Evolutionary conservation across 2,797 vertebrate species (phyloP), one percentile per base, ranked within the genome.

Genomic region (Nasua narica): DNA sequence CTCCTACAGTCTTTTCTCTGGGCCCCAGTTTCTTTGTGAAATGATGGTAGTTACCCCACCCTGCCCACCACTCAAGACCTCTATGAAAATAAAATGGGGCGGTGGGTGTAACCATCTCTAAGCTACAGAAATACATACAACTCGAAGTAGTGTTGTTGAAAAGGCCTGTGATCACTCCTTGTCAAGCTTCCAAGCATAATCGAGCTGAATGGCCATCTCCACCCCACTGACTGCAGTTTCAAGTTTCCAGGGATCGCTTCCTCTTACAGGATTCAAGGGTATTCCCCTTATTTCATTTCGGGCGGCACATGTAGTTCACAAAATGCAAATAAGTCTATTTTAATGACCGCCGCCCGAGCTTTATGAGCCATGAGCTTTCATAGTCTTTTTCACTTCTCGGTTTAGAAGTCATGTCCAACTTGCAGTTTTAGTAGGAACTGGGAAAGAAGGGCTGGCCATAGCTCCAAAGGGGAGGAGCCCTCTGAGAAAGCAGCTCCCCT

Each of bases 301-400:
- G 72, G 48, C 11, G 54, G 48, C 70, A 62, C 11, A 0, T 32
- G 3, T 32, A 58, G 23, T 70, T 96, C 40, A 85, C 82, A 92
- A 67, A 87, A 82, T 79, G 69, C 52, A 97, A 82, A 79, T 32
- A 82, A 65, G 82, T 54, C 43, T 96, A 25, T 89, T 92, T 97
- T 87, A 54, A 84, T 72, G 46, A 60, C 10, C 27, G 43, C 32
- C 46, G 2, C 35, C 54, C 19, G 88, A 69, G 10, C 23, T 95
- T 83, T 58, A 69, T 60, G 23, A 52, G 14, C 86, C 40, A 16
- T 43, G 70, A 58, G 56, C 91, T 94, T 90, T 72, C 54, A 11
- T 25, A 60, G 46, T 32, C 19, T 82, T 92, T 79, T 62, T 81
- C 29, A 23, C 19, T 82, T 92, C 56, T 43, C 1, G 58, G 32